These are phyloP conservation scores for Dryococelus australis DNA, from an alignment of 2,888 invertebrate species.

Conservation along the genomic window DNA sequence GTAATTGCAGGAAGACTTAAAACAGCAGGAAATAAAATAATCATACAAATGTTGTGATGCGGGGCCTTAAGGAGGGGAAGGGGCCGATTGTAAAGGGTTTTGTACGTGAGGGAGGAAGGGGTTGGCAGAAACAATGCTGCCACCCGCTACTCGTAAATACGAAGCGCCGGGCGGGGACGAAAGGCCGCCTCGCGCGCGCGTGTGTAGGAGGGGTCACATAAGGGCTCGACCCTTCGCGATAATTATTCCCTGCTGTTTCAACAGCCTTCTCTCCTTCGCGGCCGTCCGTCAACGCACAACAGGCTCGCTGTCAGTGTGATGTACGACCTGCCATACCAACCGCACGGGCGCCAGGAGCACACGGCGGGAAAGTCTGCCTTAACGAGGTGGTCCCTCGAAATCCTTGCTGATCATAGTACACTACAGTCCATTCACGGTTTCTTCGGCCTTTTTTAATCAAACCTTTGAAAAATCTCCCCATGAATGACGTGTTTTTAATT, in stretches of 20 bases:
- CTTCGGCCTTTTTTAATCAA: too few relatives aligned
- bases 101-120: background rate
- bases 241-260: background rate
- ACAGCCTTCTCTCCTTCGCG: background rate
- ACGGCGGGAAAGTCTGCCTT: too few relatives aligned
- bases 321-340: background rate
- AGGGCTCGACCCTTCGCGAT: background rate
- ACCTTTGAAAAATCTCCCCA: too few relatives aligned
- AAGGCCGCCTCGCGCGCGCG: too few relatives aligned
- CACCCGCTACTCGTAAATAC: background rate
- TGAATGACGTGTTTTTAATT: too few relatives aligned
- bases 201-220: background rate
- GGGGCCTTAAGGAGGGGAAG: background rate
- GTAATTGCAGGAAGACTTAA: too few relatives aligned
- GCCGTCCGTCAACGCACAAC: background rate
- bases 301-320: background rate
- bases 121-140: background rate
- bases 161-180: background rate
- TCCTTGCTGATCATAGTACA: too few relatives aligned
- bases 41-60: background rate
- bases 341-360: too few relatives aligned
- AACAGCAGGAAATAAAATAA: too few relatives aligned
- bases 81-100: background rate
- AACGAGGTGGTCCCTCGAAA: too few relatives aligned
- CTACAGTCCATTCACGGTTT: too few relatives aligned